phyloP scores from a whole-genome alignment of 2,113 vertebrate species.

The Calcarius ornatus region DNA sequence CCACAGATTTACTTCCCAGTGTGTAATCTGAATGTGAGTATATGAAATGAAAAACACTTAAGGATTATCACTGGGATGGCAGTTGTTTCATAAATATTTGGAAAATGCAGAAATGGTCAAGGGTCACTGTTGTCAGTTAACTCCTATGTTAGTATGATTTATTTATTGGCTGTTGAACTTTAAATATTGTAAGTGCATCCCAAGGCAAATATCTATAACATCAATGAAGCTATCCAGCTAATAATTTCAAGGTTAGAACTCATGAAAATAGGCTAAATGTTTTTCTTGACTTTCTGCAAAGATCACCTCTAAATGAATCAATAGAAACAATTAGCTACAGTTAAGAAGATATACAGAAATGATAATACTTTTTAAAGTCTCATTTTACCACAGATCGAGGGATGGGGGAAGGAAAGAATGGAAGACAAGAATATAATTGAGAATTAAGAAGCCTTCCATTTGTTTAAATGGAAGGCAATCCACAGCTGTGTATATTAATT shows the following conservation, averaged over 20 bases:
- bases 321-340: neutral
- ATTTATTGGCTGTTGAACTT: neutral
- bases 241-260: neutral
- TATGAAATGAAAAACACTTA: neutral
- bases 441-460: neutral
- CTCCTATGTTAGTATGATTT: neutral
- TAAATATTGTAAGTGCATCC: neutral
- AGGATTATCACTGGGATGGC: neutral
- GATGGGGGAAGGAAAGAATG: neutral
- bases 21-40: neutral
- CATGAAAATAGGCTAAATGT: neutral
- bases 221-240: neutral
- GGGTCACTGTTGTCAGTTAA: neutral
- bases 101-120: neutral
- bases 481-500: neutral
- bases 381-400: neutral
- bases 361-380: neutral
- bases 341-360: neutral
- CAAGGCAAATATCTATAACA: neutral
- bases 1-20: neutral
- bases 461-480: neutral
- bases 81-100: neutral
- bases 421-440: neutral
- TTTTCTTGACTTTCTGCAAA: neutral
- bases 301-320: neutral